These are phyloP conservation scores for Actinopyga echinites DNA, from an alignment of 53 echinoderm and acorn worm species.

Conservation along the genomic window DNA sequence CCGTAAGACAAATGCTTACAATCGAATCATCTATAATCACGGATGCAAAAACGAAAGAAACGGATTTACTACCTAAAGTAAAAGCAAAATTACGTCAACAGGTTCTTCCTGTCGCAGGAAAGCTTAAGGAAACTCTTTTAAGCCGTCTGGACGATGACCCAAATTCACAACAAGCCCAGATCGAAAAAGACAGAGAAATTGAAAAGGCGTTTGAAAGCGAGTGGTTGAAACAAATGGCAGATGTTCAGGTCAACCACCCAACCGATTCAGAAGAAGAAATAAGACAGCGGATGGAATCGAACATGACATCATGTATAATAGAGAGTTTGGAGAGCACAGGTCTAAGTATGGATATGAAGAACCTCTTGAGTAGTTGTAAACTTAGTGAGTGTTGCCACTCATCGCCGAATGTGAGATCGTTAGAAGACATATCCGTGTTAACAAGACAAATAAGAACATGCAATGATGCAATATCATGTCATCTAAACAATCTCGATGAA, in stretches of 20 bases:
- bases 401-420: neutral
- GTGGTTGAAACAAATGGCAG: neutral
- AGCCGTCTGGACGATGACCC: neutral
- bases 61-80: neutral
- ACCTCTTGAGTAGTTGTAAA: neutral
- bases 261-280: neutral
- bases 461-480: too few species aligned
- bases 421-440: neutral
- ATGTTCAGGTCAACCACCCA: neutral
- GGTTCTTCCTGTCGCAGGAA: constrained; percentile 4
- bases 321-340: neutral
- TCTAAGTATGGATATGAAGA: constrained; percentile 26
- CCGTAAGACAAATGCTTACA: neutral
- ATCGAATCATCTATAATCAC: neutral
- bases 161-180: neutral
- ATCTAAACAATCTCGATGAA: too few species aligned
- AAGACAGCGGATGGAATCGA: neutral
- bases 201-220: neutral
- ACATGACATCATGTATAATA: neutral
- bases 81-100: neutral
- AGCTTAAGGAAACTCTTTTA: neutral
- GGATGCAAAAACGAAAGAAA: constrained; percentile 2
- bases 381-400: neutral
- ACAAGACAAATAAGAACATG: too few species aligned
- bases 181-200: neutral